phyloP scores from a whole-genome alignment of 2,113 vertebrate genomes.

The Semicossyphus pulcher region DNA sequence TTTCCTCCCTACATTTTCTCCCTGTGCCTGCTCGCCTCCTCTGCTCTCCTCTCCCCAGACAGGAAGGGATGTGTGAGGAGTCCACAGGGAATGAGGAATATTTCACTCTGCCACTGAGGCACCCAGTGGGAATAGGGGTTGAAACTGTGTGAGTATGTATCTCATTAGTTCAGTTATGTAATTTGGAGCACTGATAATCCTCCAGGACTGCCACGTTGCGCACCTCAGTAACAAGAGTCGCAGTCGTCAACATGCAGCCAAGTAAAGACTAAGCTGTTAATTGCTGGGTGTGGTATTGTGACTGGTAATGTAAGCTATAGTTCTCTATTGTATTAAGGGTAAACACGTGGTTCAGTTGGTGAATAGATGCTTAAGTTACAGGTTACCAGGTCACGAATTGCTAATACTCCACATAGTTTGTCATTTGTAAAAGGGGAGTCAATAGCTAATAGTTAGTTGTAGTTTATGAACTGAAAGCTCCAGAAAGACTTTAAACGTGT shows the following conservation, averaged over 20 bases:
- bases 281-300: slow-evolving; percentile 72
- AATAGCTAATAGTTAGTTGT: not conserved
- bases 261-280: slow-evolving; percentile 78
- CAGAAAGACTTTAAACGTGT: no score
- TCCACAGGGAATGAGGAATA: slow-evolving; percentile 81
- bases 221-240: slow-evolving; percentile 81
- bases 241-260: slow-evolving; percentile 77
- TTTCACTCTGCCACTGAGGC: slow-evolving; percentile 79
- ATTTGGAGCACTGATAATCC: slow-evolving; percentile 85
- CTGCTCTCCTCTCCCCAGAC: slow-evolving; percentile 74
- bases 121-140: slow-evolving; percentile 81
- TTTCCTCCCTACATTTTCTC: slow-evolving; percentile 68
- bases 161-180: slow-evolving; percentile 87
- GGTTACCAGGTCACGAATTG: slow-evolving; percentile 21
- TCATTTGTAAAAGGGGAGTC: not conserved
- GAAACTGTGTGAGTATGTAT: slow-evolving; percentile 80
- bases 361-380: slow-evolving; percentile 8
- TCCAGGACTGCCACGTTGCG: slow-evolving; percentile 78
- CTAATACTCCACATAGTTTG: not conserved
- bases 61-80: slow-evolving; percentile 66
- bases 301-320: slow-evolving; percentile 64
- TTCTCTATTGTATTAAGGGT: slow-evolving; percentile 45
- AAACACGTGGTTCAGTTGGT: slow-evolving; percentile 18
- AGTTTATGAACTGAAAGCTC: not conserved
- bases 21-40: slow-evolving; percentile 42